A percentile compares a stretch with the other conserved stretches of the same genome.
Evolutionary conservation across 2,888 invertebrate species (phyloP).

Genomic region (Eucera pruinosa): DNA sequence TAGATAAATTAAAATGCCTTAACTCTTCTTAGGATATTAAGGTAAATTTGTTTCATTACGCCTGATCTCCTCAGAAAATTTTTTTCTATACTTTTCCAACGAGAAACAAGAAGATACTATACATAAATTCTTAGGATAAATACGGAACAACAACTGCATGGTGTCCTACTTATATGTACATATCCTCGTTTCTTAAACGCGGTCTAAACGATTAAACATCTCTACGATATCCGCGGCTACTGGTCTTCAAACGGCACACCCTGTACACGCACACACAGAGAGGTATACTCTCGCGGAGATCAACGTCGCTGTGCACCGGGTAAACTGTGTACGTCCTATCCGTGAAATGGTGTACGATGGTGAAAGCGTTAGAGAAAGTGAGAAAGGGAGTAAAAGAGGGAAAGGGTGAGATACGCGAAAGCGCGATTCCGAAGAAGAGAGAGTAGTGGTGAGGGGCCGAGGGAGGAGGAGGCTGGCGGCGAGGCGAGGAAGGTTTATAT

Average conservation of each 20-base stretch:
- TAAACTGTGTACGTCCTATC: slow-evolving; percentile 58
- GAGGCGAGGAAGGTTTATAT: slow-evolving; percentile 80
- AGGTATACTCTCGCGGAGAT: slow-evolving; percentile 52
- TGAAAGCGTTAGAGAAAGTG: slow-evolving; percentile 45
- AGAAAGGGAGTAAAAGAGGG: slow-evolving; percentile 12
- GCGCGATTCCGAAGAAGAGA: slow-evolving; percentile 14
- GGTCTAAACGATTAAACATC: background rate
- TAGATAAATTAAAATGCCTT: no score
- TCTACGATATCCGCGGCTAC: slow-evolving; percentile 4
- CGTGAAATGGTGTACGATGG: slow-evolving; percentile 52
- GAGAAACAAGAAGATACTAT: no score
- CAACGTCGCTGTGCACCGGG: slow-evolving; percentile 57
- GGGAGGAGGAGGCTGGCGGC: slow-evolving; percentile 59
- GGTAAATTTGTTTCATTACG: no score
- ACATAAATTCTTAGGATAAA: no score
- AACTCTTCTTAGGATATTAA: no score
- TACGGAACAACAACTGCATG: background rate
- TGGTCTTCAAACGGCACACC: slow-evolving; percentile 49
- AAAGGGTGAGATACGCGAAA: slow-evolving; percentile 8
- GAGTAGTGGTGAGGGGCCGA: slow-evolving; percentile 21
- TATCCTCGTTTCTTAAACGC: slow-evolving; percentile 5
- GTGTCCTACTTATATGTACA: background rate
- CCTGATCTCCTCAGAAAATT: no score
- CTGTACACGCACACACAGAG: slow-evolving; percentile 40
- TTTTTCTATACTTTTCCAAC: no score